Evolutionary conservation across 92 coral and sea anemone genomes (phyloP), one percentile per base, ranked within the genome.

Genomic region (Zoanthus sansibaricus): DNA sequence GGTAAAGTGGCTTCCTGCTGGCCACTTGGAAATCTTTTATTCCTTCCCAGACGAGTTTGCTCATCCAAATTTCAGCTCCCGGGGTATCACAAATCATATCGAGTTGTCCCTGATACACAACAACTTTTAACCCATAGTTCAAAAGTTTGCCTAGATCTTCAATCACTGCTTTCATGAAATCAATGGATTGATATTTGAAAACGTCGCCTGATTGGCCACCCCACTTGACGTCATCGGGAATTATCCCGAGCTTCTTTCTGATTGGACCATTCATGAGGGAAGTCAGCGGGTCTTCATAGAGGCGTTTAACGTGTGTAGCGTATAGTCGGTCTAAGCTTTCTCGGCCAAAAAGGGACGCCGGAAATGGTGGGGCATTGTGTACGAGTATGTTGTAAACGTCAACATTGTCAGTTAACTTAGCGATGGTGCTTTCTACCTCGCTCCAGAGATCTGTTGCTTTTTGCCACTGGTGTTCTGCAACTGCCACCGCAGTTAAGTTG

Each of bases 211-310:
- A 93, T 74, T 96, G 99, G 17, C 91, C 97, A 33, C 99, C 99
- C 99, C 99, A 96, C 0, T 89, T 91, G 86, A 96, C 99, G 55
- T 93, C 83, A 8, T 75, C 75, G 0, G 99, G 99, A 25, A 96
- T 96, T 30, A 96, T 93, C n/a, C 99, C 97, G 62, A 96, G 92
- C 90, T 96, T 96, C 83, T 95, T 88, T 79, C 97, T 96, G 91
- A 96, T 95, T 67, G 93, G 92, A 1, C 99, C 99, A 88, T 96
- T 96, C 99, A 96, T 96, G 86, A 96, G 94, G 13, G 76, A 88
- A 47, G 96, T 67, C 32, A 96, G 87, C 21, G 92, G 72, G 71
- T 90, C 88, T 16, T 88, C 62, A 30, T 95, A 87, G 10, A 96
- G 94, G 21, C 93, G 91, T 37, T 91, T 92, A 8, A 96, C 99